A percentile compares a stretch with the other conserved stretches of the same genome.
phyloP scores from a whole-genome alignment of 2,797 vertebrate genomes.

The Lagodon rhomboides region DNA sequence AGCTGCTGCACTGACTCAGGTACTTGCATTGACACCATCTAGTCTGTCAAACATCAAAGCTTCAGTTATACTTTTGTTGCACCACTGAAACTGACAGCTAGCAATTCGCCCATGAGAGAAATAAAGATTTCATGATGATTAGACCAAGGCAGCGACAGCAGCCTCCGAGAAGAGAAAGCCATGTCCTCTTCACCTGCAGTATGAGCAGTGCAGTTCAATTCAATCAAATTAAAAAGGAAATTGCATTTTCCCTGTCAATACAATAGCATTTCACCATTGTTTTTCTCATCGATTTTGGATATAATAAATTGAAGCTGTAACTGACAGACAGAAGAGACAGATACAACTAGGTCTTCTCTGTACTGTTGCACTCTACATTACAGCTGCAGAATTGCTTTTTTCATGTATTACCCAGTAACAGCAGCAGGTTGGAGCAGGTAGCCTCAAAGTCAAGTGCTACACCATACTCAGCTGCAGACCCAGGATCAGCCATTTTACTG shows the following conservation, averaged over 20 bases:
- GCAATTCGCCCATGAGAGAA: neutral
- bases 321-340: neutral
- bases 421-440: neutral
- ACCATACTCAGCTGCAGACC: slow-evolving; percentile 12
- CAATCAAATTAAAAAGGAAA: slow-evolving; percentile 42
- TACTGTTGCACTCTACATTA: slow-evolving; percentile 7
- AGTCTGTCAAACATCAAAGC: neutral
- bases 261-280: slow-evolving; percentile 21
- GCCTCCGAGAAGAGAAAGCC: neutral
- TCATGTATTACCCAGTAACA: neutral
- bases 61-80: neutral
- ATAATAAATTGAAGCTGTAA: slow-evolving; percentile 31
- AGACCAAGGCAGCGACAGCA: neutral
- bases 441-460: slow-evolving; percentile 26
- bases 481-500: neutral
- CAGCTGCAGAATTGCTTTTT: slow-evolving; percentile 9
- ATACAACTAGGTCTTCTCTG: neutral
- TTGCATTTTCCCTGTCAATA: slow-evolving; percentile 21
- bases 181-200: neutral
- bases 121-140: slow-evolving; percentile 16
- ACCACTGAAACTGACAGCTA: slow-evolving; percentile 9
- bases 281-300: slow-evolving; percentile 29
- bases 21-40: neutral
- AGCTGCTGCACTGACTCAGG: neutral
- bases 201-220: slow-evolving; percentile 23